Evolutionary conservation across 2,888 invertebrate species (phyloP), one percentile per base, ranked within the genome.

Genomic region (Gastrophysa polygoni): DNA sequence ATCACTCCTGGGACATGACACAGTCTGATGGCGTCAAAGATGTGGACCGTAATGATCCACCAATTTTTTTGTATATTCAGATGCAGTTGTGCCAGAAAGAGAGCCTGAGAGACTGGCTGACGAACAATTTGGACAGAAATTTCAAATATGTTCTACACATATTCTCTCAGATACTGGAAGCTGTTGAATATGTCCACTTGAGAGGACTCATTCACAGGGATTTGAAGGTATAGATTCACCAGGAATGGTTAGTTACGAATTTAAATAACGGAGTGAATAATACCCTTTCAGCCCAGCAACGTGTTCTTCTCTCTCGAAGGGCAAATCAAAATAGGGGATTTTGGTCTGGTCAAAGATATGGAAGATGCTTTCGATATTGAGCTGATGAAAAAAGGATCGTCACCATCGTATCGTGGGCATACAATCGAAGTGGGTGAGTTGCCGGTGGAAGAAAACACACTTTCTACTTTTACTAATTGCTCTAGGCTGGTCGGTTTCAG

Each of bases 141-240:
- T 68, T 68, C 51, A 80, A 83, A 71, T 82, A 85, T 76, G 85
- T 91, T 54, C 83, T 90, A 57, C 83, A 85, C 32, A 88, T 95
- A 63, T 96, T 96, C 82, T 86, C 88, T 68, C 97, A 99, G 82
- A 96, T 98, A 75, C 90, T 96, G 0, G 89, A 91, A 60, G 98
- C 98, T 0, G 96, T 99, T 1, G 93, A 95, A 69, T 99, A 98
- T 83, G 94, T 99, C 0, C 98, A 99, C 82, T 82, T 90, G 0
- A 91, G 91, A 68, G 95, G 95, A 0, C 86, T 98, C 0, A 98
- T 99, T 79, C 99, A 99, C 80, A 87, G 98, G 50, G 98, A 98
- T 82, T 85, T 98, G 38, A 98, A 98, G 84, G 93, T 93, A 73
- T 83, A 46, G 47, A 28, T 7, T 43, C 1, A 32, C 24, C 10